These are phyloP conservation scores for Cordylochernes scorpioides DNA, from an alignment of 2,888 invertebrate species.

Conservation along the genomic window DNA sequence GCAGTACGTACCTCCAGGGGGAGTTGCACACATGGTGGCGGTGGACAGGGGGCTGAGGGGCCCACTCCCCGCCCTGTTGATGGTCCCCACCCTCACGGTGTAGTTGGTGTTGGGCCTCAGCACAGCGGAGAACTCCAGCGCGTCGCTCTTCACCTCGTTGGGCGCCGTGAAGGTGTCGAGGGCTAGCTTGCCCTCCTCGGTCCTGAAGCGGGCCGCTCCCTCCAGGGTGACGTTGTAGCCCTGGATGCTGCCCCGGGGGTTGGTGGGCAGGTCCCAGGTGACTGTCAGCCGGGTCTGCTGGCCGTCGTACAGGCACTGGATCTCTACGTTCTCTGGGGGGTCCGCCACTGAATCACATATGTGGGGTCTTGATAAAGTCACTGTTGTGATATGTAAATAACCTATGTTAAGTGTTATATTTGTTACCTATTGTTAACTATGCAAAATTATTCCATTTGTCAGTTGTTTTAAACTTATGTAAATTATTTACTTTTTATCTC, in stretches of 20 bases:
- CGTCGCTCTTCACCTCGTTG: conserved; percentile 7
- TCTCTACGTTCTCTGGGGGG: conserved; percentile 13
- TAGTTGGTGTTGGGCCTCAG: conserved; percentile 47
- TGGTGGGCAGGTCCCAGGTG: conserved; percentile 41
- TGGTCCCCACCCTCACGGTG: conserved; percentile 29
- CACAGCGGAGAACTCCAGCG: conserved; percentile 6
- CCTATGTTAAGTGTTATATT: too few relatives aligned
- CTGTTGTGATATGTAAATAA: too few relatives aligned
- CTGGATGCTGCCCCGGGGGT: conserved; percentile 47
- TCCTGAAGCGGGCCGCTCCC: conserved; percentile 10
- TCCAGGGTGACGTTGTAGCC: conserved; percentile 35
- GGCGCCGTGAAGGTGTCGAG: conserved; percentile 11
- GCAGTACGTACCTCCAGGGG: conserved; percentile 24
- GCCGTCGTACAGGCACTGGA: conserved; percentile 12
- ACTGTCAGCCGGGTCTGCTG: conserved; percentile 28
- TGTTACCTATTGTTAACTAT: too few relatives aligned
- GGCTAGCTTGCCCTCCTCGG: conserved; percentile 11
- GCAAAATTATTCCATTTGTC: too few relatives aligned
- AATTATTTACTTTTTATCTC: too few relatives aligned
- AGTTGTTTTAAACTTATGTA: too few relatives aligned
- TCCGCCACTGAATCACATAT: conserved; percentile 13
- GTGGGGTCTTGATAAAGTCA: too few relatives aligned
- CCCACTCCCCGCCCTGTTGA: conserved; percentile 36
- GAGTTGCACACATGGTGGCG: conserved; percentile 35
- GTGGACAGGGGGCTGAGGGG: conserved; percentile 20